Conservation (phyloP, 1,140 invertebrate genomes). For the Diorhabda sublineata region DNA sequence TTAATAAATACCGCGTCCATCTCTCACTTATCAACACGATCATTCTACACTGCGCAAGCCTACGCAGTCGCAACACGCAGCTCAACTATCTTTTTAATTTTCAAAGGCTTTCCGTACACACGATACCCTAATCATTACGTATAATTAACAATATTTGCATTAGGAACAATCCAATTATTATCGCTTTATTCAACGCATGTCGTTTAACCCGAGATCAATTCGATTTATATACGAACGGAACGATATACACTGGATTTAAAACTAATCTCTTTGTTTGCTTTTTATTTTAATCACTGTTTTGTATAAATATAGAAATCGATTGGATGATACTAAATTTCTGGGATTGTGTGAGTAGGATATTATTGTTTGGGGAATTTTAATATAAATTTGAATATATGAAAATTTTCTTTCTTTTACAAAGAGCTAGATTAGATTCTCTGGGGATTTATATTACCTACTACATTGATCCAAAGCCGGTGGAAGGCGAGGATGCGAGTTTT, state of each 20-base stretch:
- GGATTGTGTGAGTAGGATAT: too few relatives aligned
- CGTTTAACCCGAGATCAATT: not conserved
- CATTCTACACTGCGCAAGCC: slow-evolving; percentile 27
- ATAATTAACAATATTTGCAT: slow-evolving; percentile 19
- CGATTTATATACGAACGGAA: not conserved
- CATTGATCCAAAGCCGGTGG: not conserved
- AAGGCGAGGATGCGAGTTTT: slow-evolving; percentile 1
- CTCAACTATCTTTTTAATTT: slow-evolving; percentile 7
- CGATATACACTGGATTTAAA: not conserved
- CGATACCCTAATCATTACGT: slow-evolving; percentile 8
- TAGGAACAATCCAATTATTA: slow-evolving; percentile 9
- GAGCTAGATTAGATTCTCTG: not conserved
- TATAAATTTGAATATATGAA: not conserved
- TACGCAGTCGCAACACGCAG: slow-evolving; percentile 19
- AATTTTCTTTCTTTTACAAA: not conserved
- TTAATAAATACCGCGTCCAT: not conserved
- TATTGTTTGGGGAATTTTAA: not conserved
- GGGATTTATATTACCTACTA: slow-evolving; percentile 2
- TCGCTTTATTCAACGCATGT: not conserved
- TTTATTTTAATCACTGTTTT: slow-evolving; percentile 1
- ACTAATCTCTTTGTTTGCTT: not conserved
- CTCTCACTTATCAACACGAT: not conserved
- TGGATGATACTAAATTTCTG: not conserved
- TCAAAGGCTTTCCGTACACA: not conserved
- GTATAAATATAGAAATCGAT: not conserved